Base-by-base conservation (phyloP, 2,113 vertebrate species). In the Dromaius novaehollandiae region DNA sequence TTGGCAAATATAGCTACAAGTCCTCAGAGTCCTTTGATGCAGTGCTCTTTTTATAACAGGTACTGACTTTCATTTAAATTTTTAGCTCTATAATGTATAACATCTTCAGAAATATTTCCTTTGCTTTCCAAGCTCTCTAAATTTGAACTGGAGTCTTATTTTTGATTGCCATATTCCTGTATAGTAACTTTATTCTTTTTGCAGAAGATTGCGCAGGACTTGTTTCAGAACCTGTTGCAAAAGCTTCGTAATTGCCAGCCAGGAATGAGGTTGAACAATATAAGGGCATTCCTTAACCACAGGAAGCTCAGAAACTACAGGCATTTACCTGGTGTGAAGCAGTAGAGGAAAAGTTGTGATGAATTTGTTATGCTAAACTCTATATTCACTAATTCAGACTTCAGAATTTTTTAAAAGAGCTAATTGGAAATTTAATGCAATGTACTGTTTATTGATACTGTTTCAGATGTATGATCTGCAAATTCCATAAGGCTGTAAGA, bases 1-100 rank as follows among this genome's bases (percentile, higher is more conserved):
- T 97, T 99, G 93, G 99, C 99, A 95, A 99, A 99, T 95, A 99
- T 99, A 40, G 99, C 99, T 91, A 99, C 99, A 56, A 99, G 99
- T 97, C 99, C 99, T 89, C 99, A 99, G 91, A 99, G 99, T 93
- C 99, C 99, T 75, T 98, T 99, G 78, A 98, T 99, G 97, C 99
- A 99, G 97, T 99, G 99, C 8, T 98, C 98, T 76, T 99, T 99
- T 91, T 98, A 99, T 93, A 99, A 98, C 97, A 99, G 99, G 99
- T 99, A 96, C 66, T 76, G 79, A 13, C 19, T 16, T 9, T 89
- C 3, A 17, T 79, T 94, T 36, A 10, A 28, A 0, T 65, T 93
- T 91, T 50, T 30, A 86, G 22, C 65, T 63, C 3, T 40, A 13
- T 53, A 76, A 66, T 68, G 66, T 77, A 22, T 79, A 77, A 14